These are phyloP conservation scores for Podarcis lilfordi DNA, from an alignment of 2,797 vertebrate species.

Conservation along the genomic window DNA sequence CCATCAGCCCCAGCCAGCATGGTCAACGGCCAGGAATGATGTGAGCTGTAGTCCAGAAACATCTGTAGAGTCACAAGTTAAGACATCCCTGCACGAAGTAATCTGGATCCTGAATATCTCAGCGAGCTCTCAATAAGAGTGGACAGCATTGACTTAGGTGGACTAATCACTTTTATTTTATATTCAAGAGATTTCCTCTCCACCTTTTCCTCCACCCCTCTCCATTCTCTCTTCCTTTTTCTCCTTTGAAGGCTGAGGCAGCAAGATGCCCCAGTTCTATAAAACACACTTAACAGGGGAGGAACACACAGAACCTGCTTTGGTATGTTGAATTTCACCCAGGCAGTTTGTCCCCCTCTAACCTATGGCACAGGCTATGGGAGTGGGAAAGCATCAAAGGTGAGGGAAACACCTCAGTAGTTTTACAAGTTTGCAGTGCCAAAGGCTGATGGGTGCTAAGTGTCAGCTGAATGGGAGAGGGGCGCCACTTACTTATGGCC, in stretches of 20 bases:
- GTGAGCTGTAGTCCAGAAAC: no score
- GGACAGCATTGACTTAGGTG: background rate
- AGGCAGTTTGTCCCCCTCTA: background rate
- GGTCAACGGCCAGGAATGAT: no score
- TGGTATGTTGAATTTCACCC: background rate
- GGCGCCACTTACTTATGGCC: constrained; percentile 89
- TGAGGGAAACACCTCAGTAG: background rate
- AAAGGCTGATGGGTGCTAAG: background rate
- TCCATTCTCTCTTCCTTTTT: background rate
- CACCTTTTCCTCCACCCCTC: no score
- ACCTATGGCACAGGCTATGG: no score
- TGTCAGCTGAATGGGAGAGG: background rate
- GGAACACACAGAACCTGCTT: background rate
- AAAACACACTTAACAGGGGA: background rate
- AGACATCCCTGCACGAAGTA: background rate
- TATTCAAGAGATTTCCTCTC: background rate
- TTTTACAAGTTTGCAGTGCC: background rate
- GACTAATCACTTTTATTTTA: background rate
- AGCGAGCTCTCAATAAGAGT: background rate
- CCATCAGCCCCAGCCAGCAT: no score
- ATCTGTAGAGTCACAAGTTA: no score
- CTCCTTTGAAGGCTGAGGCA: background rate
- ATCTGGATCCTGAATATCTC: background rate
- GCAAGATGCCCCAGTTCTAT: background rate
- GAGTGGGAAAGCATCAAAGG: background rate